A percentile compares a stretch with the other conserved stretches of the same genome.
Conservation (phyloP, 2,113 vertebrate species). For the rat (Rattus norvegicus) region DNA sequence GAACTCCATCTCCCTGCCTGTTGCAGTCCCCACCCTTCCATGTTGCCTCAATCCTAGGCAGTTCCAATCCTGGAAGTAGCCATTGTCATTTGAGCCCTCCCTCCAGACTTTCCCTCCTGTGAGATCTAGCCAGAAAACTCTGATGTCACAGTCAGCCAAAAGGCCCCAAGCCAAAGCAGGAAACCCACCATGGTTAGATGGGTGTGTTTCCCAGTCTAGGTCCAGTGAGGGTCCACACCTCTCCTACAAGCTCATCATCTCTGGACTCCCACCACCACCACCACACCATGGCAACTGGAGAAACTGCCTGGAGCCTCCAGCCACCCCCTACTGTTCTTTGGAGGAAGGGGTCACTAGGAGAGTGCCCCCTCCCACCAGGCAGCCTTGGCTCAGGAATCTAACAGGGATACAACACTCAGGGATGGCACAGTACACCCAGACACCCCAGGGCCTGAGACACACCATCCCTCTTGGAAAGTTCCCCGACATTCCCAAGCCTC, state of each 20-base stretch:
- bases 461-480: slow-evolving; percentile 96
- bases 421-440: slow-evolving; percentile 91
- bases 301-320: not conserved
- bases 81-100: not conserved
- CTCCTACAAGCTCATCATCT: not conserved
- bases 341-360: not conserved
- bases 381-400: slow-evolving; percentile 86
- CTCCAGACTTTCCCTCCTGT: not conserved
- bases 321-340: not conserved
- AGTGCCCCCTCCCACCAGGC: slow-evolving; percentile 71
- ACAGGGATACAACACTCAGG: slow-evolving; percentile 88
- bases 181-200: fast-evolving
- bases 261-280: not conserved
- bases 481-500: slow-evolving; percentile 96
- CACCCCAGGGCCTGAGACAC: slow-evolving; percentile 94
- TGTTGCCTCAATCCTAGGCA: not conserved
- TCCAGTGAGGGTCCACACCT: too few species aligned
- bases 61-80: not conserved
- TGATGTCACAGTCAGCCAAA: not conserved
- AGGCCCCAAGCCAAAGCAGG: not conserved
- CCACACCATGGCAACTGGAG: not conserved
- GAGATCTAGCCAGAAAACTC: not conserved
- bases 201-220: not conserved
- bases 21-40: not conserved
- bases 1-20: not conserved